Evolutionary conservation across 2,888 invertebrate genomes (phyloP).

Genomic region (Ophioninae sp.): DNA sequence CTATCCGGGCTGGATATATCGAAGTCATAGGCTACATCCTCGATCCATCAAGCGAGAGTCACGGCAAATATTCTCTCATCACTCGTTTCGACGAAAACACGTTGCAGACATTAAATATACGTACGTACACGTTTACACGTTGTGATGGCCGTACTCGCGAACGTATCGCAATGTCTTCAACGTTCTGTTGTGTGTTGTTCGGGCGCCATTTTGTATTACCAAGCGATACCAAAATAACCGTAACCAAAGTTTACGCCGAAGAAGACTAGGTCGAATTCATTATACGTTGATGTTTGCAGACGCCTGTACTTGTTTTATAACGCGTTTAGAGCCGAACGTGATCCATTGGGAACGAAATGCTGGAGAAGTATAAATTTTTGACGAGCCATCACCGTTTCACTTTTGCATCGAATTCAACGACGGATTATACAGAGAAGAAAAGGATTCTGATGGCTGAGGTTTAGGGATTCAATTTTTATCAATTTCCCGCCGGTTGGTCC

Average conservation of each 20-base stretch:
- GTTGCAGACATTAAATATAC: neutral
- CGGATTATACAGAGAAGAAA: no score
- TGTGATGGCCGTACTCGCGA: neutral
- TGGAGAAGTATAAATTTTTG: no score
- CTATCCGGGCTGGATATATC: neutral
- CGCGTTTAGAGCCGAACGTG: neutral
- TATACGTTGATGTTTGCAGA: constrained; percentile 23
- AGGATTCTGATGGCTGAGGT: no score
- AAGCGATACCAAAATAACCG: constrained; percentile 57
- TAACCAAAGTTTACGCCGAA: constrained; percentile 45
- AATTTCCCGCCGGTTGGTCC: no score
- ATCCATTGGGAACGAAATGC: no score
- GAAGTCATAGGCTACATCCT: neutral
- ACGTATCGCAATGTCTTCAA: constrained; percentile 13
- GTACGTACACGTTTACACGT: neutral
- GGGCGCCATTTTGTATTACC: constrained; percentile 22
- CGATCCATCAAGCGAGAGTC: constrained; percentile 11
- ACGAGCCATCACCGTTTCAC: no score
- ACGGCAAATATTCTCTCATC: constrained; percentile 6
- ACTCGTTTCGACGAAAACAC: neutral
- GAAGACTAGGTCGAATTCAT: constrained; percentile 39
- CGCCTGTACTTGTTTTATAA: neutral
- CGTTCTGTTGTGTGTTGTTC: neutral
- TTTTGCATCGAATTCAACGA: no score
- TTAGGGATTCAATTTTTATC: no score